Evolutionary conservation across 2,797 vertebrate species (phyloP).

Genomic region (Aratinga solstitialis): DNA sequence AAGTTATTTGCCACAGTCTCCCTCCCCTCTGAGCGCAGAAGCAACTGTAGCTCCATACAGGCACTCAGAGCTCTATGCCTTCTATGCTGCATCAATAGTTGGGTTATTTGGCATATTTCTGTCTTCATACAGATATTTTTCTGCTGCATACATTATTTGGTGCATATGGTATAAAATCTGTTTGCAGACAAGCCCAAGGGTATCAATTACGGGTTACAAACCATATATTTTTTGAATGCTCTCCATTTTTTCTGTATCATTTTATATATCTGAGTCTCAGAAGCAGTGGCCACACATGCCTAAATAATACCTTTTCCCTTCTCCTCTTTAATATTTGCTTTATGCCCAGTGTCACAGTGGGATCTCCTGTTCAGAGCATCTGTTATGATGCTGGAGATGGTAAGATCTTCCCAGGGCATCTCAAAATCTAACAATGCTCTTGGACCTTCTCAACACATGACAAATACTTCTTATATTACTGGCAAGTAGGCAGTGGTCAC

Average conservation of each 20-base stretch:
- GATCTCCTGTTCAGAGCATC: background rate
- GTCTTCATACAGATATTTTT: background rate
- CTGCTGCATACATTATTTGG: background rate
- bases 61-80: background rate
- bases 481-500: background rate
- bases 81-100: background rate
- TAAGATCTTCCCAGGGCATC: accelerated
- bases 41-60: background rate
- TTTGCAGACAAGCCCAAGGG: background rate
- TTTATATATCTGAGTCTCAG: background rate
- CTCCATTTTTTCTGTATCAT: background rate
- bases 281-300: background rate
- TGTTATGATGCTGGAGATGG: background rate
- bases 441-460: background rate
- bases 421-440: background rate
- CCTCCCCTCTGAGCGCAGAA: background rate
- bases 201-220: background rate
- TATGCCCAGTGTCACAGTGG: background rate
- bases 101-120: background rate
- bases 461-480: background rate
- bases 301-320: background rate
- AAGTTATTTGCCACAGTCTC: background rate
- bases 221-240: background rate
- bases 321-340: background rate
- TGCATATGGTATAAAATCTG: background rate